Evolutionary conservation across 2,113 vertebrate genomes (phyloP).

Genomic region (Campylomormyrus numenius): DNA sequence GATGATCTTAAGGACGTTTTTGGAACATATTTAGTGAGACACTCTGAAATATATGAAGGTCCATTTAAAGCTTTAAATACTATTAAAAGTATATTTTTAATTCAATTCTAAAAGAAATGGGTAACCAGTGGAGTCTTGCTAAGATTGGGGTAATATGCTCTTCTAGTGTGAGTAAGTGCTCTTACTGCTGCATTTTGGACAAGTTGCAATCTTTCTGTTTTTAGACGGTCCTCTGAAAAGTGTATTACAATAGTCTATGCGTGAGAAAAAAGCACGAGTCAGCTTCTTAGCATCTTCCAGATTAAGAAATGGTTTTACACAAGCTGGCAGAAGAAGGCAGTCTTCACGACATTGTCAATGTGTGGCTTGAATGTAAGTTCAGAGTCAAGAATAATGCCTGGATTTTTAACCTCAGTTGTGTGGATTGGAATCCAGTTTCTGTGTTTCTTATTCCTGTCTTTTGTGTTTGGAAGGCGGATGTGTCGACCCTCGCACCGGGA

Average conservation of each 20-base stretch:
- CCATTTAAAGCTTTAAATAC: neutral
- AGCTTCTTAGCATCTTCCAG: neutral
- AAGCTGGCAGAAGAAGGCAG: neutral
- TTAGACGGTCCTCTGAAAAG: neutral
- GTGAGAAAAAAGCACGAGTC: neutral
- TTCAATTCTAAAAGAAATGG: neutral
- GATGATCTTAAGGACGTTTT: neutral
- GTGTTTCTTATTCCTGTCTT: neutral
- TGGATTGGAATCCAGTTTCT: neutral
- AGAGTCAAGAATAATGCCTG: neutral
- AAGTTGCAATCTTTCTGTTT: neutral
- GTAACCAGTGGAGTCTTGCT: neutral
- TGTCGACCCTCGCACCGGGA: constrained; percentile 64
- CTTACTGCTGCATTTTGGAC: neutral
- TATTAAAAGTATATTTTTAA: neutral
- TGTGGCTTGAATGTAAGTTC: neutral
- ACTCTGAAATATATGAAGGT: neutral
- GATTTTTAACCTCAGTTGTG: neutral
- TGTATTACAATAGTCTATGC: neutral
- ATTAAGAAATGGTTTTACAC: neutral
- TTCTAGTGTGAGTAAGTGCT: neutral
- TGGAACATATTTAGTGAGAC: neutral
- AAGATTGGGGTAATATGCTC: neutral
- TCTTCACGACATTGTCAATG: neutral
- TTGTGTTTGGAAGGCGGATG: constrained; percentile 59